Conservation (phyloP, 1,140 invertebrate species). For the Hylyphantes graminicola region DNA sequence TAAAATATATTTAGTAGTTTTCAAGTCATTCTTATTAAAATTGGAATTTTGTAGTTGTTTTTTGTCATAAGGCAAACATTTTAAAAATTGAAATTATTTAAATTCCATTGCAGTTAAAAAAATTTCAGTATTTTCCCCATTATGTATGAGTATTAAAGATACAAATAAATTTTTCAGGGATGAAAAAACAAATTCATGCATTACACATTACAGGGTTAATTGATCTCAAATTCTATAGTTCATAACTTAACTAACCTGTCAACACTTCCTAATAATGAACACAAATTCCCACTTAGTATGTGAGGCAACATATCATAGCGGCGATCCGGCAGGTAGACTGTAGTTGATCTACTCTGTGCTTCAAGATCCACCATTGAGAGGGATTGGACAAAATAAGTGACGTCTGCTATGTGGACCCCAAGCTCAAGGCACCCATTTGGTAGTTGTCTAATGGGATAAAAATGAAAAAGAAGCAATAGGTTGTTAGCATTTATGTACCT, state of each 20-base stretch:
- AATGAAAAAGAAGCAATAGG: neutral
- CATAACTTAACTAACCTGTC: conserved; percentile 66
- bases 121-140: too few species aligned
- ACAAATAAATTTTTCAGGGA: too few species aligned
- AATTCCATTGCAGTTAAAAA: too few species aligned
- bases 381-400: conserved; percentile 69
- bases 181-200: too few species aligned
- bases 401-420: conserved; percentile 73
- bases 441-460: conserved; percentile 63
- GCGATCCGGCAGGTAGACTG: conserved; percentile 70
- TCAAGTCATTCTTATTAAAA: too few species aligned
- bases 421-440: conserved; percentile 67
- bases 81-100: too few species aligned
- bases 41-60: too few species aligned
- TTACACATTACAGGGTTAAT: too few species aligned
- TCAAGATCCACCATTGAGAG: conserved; percentile 67
- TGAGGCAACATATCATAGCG: conserved; percentile 72
- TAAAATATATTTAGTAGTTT: too few species aligned
- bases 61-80: too few species aligned
- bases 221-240: too few species aligned
- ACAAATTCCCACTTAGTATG: conserved; percentile 70
- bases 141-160: too few species aligned
- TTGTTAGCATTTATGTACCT: neutral
- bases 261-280: conserved; percentile 69
- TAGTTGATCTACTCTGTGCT: conserved; percentile 69